Base-by-base conservation (phyloP, 2,113 vertebrate species). In the Buteo buteo region DNA sequence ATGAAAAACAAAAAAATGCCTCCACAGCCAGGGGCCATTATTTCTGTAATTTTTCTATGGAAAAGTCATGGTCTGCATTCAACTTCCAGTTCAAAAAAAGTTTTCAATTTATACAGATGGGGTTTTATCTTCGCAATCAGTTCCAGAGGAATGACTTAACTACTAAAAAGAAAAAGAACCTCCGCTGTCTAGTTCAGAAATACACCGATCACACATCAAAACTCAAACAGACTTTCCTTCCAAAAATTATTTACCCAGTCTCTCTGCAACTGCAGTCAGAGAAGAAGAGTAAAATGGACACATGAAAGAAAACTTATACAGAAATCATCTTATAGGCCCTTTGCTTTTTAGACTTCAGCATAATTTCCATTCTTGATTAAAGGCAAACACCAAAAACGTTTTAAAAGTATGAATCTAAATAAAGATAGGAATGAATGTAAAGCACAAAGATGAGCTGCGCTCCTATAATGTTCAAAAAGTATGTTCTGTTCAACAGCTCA, bases 41-140 rank as follows among this genome's bases (percentile, higher is more conserved):
- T 90, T 93, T 97, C 95, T 96, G 78, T 91, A 95, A 94, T 97
- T 96, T 97, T 96, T 97, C 92, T 93, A 71, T 84, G 90, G 88
- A 97, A 94, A 98, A 97, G 87, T 97, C 95, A 96, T 94, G 67
- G 84, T 97, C 85, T 94, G 78, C 72, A 85, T 97, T 97, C 91
- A 95, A 78, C 90, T 97, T 96, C 29, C 92, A 94, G 85, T 95
- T 97, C 88, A 96, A 96, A 72, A 96, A 95, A 98, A 97, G 88
- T 98, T 98, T 95, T 96, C 94, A 86, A 62, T 97, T 97, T 98
- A 93, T 93, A 96, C 84, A 84, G 84, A 83, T 91, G 88, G 79
- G 24, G 67, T 97, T 97, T 96, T 97, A 93, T 96, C 86, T 94
- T 85, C 45, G 24, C 83, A 94, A 95, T 96, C 66, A 82, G 80